phyloP scores from a whole-genome alignment of 2,797 vertebrate genomes.

The Sebastes alutus region DNA sequence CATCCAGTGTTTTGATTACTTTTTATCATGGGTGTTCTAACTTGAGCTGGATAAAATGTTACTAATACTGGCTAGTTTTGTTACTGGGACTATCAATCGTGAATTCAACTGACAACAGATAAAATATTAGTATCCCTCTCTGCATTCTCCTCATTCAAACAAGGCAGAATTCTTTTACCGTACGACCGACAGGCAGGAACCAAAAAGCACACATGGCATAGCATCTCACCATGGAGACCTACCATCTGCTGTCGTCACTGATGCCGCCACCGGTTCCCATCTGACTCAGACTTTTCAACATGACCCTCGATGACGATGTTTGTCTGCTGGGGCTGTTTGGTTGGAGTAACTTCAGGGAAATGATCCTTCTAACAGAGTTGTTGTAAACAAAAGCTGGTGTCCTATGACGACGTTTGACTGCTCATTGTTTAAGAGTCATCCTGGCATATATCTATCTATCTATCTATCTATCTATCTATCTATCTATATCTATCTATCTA shows the following conservation, averaged over 20 bases:
- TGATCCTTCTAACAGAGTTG: conserved; percentile 11
- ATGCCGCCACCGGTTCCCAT: conserved; percentile 16
- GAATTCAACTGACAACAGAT: background rate
- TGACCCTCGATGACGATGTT: conserved; percentile 30
- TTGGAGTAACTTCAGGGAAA: conserved; percentile 36
- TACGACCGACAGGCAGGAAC: background rate
- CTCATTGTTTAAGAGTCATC: conserved; percentile 30
- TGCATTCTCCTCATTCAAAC: background rate
- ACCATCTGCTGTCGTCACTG: conserved; percentile 45
- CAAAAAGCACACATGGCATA: conserved; percentile 33
- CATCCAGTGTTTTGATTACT: background rate
- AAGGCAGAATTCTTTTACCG: conserved; percentile 8
- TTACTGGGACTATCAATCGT: background rate
- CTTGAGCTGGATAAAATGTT: background rate
- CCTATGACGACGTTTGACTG: conserved; percentile 40
- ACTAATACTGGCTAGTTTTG: background rate
- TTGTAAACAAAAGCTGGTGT: conserved; percentile 46
- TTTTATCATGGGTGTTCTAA: background rate
- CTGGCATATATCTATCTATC: conserved; percentile 1
- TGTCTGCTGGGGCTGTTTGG: conserved; percentile 40
- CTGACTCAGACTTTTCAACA: conserved; percentile 20
- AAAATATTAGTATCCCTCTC: background rate
- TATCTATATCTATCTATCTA: background rate
- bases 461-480: background rate
- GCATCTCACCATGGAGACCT: conserved; percentile 45